Evolutionary conservation across 1,140 invertebrate genomes (phyloP).

Genomic region (Bombus breviceps): DNA sequence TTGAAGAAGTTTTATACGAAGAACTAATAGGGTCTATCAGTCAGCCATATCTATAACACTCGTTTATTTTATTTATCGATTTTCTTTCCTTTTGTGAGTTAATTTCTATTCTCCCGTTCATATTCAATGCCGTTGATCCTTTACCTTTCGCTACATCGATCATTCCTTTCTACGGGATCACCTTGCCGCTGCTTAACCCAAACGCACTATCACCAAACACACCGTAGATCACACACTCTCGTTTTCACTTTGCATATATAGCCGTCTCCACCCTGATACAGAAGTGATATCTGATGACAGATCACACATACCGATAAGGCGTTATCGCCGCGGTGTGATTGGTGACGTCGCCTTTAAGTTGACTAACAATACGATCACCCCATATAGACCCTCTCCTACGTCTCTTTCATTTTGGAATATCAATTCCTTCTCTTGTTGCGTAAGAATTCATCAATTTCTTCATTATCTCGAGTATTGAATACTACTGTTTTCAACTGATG

Average conservation of each 20-base stretch:
- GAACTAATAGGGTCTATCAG: no score
- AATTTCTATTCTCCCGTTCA: neutral
- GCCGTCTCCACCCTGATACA: neutral
- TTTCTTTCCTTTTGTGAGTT: neutral
- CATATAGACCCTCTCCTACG: no score
- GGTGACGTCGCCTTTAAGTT: neutral
- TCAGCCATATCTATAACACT: no score
- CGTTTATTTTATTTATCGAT: no score
- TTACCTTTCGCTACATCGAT: neutral
- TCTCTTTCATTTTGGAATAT: no score
- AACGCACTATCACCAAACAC: neutral
- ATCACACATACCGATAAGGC: neutral
- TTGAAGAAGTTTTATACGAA: no score
- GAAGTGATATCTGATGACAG: neutral
- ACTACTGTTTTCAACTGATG: no score
- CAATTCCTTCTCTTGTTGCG: no score
- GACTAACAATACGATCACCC: neutral
- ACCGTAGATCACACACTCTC: neutral
- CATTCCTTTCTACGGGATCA: neutral
- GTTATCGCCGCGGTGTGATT: neutral
- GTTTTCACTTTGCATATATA: neutral
- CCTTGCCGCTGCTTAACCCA: neutral
- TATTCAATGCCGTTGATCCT: neutral
- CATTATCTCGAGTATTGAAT: no score
- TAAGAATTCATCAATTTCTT: no score